Conservation (phyloP, 2,888 invertebrate species). For the Zonitis immaculata region DNA sequence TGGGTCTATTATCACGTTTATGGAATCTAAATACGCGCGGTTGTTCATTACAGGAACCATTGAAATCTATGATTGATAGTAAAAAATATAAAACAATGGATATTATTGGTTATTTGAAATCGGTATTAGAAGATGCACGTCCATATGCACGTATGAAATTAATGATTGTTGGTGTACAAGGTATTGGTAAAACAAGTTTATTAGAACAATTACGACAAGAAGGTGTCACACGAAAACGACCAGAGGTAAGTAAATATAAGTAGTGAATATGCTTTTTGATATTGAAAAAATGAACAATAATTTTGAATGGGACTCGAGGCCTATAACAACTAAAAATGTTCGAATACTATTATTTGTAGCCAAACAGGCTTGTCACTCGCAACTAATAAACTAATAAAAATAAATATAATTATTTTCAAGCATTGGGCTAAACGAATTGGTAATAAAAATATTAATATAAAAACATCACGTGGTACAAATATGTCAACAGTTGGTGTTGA, state of each 20-base stretch:
- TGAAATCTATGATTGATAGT: conserved; percentile 84
- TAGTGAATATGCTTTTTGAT: conserved; percentile 6
- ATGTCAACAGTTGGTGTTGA: conserved; percentile 98
- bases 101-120: conserved; percentile 87
- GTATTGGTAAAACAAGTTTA: conserved; percentile 84
- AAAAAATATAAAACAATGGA: conserved; percentile 96
- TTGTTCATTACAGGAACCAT: conserved; percentile 81
- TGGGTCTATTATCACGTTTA: conserved; percentile 88
- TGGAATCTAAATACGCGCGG: conserved; percentile 95
- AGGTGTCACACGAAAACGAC: conserved; percentile 69
- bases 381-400: too few species aligned
- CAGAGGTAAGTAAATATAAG: conserved; percentile 50
- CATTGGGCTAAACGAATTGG: conserved; percentile 97
- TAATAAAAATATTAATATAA: conserved; percentile 74
- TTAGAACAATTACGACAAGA: conserved; percentile 84
- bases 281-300: too few species aligned
- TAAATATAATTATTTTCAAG: conserved; percentile 44
- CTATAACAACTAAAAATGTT: too few species aligned
- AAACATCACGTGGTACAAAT: conserved; percentile 70
- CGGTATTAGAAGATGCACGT: conserved; percentile 81
- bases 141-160: conserved; percentile 94
- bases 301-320: too few species aligned
- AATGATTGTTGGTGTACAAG: conserved; percentile 92
- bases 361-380: too few species aligned
- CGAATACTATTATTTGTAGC: too few species aligned